Evolutionary conservation across 2,888 invertebrate species (phyloP), one percentile per base, ranked within the genome.

Genomic region (Sepiola atlantica): DNA sequence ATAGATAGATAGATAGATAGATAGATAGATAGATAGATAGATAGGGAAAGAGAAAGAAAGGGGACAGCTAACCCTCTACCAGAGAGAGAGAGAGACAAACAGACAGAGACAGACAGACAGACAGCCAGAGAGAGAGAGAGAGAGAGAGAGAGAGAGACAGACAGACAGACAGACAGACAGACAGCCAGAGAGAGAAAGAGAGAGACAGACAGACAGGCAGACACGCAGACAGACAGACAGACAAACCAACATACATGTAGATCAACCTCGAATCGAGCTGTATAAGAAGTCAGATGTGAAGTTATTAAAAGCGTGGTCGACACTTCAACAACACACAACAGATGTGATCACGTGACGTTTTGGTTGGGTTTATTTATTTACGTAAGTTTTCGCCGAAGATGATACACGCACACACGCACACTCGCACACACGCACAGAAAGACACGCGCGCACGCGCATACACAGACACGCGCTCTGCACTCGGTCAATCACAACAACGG

Each of bases 1-100:
- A 93, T 45, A 93, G 93, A 93, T 45, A 54, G 55, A 93, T 35
- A 91, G 32, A 35, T 91, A 91, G 32, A 35, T 91, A 91, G 32
- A 91, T 91, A 91, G 35, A 91, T 35, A 91, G 32, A 91, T 91
- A 35, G 32, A 91, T 91, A 35, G 35, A 91, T 91, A 91, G 91
- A 91, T 91, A 32, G 21, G 35, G 32, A 32, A 2, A 12, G 35
- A 32, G n/a, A 77, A 4, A n/a, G 3, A 28, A 10, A 28, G 3
- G 24, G 77, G 24, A n/a, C 3, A 77, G 45, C n/a, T n/a, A n/a
- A n/a, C n/a, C n/a, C n/a, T n/a, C n/a, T n/a, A n/a, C n/a, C n/a
- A 45, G 45, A 45, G 45, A 45, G 45, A 45, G 45, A 45, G n/a
- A 77, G n/a, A 10, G 77, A 77, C 3, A n/a, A 4, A 77, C 3